A percentile compares a stretch with the other conserved stretches of the same genome.
Evolutionary conservation across 2,113 vertebrate species (phyloP).

Genomic region (Galemys pyrenaicus): DNA sequence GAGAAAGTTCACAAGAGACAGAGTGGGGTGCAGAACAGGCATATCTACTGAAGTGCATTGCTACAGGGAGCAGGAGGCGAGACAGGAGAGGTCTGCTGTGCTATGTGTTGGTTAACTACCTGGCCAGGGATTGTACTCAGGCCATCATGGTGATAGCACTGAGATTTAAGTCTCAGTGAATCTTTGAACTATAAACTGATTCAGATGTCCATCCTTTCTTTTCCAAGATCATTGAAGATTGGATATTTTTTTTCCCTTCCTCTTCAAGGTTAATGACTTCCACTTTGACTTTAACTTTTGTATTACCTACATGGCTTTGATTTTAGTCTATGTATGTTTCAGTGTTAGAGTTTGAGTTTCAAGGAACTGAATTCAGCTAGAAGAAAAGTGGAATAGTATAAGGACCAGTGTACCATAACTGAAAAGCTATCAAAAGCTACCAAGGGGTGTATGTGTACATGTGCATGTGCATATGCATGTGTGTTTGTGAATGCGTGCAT

Average conservation of each 20-base stretch:
- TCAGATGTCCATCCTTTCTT: background rate
- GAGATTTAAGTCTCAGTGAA: too few species aligned
- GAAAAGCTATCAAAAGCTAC: background rate
- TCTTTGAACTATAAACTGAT: background rate
- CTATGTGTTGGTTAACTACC: too few species aligned
- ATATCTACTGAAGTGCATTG: too few species aligned
- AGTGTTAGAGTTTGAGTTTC: background rate
- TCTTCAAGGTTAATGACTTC: background rate
- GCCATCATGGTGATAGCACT: too few species aligned
- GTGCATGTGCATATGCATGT: too few species aligned
- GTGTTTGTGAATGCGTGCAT: too few species aligned
- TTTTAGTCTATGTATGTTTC: slow-evolving; percentile 1
- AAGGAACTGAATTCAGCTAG: background rate
- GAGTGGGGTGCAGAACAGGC: too few species aligned
- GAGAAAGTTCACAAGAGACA: too few species aligned
- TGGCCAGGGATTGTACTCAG: too few species aligned
- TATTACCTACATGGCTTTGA: background rate
- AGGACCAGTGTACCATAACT: background rate
- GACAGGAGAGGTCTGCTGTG: too few species aligned
- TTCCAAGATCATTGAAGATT: background rate
- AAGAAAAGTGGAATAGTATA: background rate
- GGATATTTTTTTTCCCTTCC: background rate
- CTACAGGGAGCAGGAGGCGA: too few species aligned
- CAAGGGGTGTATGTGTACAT: background rate
- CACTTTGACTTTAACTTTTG: background rate